Conservation (phyloP, 1,140 invertebrate genomes). For the Colletes gigas region DNA sequence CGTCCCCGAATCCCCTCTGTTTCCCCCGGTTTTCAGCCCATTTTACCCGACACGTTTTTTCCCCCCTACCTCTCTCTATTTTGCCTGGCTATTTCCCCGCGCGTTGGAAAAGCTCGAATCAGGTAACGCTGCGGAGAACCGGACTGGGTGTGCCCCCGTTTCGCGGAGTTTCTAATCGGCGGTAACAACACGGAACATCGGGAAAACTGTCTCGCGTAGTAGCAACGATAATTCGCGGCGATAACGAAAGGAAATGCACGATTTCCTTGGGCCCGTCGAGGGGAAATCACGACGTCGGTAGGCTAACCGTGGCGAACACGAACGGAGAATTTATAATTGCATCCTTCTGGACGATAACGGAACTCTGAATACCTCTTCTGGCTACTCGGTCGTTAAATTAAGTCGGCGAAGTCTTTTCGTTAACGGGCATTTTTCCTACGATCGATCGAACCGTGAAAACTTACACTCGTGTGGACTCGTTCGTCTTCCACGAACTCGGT, state of each 20-base stretch:
- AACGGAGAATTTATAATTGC: neutral
- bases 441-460: neutral
- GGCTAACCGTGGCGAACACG: neutral
- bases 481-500: neutral
- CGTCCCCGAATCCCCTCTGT: neutral
- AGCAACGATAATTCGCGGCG: neutral
- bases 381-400: no score
- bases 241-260: neutral
- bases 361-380: no score
- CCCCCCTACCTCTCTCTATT: neutral
- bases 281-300: neutral
- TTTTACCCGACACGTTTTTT: slow-evolving; percentile 14
- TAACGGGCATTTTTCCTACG: no score
- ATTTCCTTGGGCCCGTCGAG: no score
- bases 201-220: slow-evolving; percentile 41
- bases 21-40: neutral
- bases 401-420: no score
- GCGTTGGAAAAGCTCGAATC: slow-evolving; percentile 35
- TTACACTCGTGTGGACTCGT: neutral
- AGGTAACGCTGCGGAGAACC: slow-evolving; percentile 25
- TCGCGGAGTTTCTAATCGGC: slow-evolving; percentile 68
- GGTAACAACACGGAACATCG: slow-evolving; percentile 58
- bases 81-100: slow-evolving; percentile 19
- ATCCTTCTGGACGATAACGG: no score
- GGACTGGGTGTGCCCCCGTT: slow-evolving; percentile 53